These are phyloP conservation scores for Psittacula echo DNA, from an alignment of 2,797 vertebrate genomes.

Conservation along the genomic window DNA sequence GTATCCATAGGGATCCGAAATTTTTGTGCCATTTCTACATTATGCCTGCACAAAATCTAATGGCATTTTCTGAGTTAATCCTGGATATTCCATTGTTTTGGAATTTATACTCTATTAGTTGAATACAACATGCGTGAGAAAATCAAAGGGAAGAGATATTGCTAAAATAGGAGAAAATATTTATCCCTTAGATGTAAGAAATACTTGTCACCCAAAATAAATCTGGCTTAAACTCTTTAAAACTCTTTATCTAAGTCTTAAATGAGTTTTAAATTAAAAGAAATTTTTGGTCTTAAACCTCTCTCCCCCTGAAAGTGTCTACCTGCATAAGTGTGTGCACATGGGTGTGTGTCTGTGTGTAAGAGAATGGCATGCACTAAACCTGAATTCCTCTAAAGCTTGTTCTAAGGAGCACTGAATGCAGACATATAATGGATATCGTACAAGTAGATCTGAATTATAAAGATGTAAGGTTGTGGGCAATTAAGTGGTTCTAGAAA, in stretches of 20 bases:
- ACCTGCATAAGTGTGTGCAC: not conserved
- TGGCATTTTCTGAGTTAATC: conserved; percentile 69
- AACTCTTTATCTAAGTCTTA: conserved; percentile 28
- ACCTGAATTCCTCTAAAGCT: conserved; percentile 50
- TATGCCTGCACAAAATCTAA: conserved; percentile 53
- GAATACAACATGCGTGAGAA: conserved; percentile 59
- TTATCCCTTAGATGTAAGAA: conserved; percentile 55
- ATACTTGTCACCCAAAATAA: conserved; percentile 38
- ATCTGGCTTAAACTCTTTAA: conserved; percentile 60
- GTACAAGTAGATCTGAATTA: not conserved
- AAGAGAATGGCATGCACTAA: not conserved
- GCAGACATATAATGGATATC: not conserved
- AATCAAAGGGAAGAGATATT: conserved; percentile 54
- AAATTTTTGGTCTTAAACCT: conserved; percentile 47
- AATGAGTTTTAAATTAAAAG: conserved; percentile 69
- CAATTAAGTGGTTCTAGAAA: conserved; percentile 39
- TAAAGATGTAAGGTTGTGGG: not conserved
- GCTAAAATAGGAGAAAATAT: conserved; percentile 52
- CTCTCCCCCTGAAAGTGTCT: not conserved
- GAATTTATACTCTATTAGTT: conserved; percentile 68
- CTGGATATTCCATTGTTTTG: conserved; percentile 69
- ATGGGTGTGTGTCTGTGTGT: accelerated
- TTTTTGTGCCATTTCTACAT: conserved; percentile 42
- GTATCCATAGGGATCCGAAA: conserved; percentile 51
- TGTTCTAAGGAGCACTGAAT: conserved; percentile 48